Evolutionary conservation across 2,888 invertebrate genomes (phyloP).

Genomic region (Pristionchus exspectatus): DNA sequence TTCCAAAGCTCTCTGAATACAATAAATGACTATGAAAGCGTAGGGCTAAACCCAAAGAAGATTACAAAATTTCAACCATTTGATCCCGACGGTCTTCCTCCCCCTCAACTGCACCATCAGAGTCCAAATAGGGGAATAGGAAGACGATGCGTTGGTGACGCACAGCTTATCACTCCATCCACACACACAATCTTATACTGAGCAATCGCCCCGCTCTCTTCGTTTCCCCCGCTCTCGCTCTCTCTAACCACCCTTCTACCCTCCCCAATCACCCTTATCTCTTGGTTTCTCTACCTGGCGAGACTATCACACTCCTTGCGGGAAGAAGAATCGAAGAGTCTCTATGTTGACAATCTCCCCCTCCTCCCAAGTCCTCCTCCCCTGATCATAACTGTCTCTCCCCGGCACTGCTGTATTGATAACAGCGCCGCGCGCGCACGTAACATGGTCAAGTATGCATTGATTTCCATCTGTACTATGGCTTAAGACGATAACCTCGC

Average conservation of each 20-base stretch:
- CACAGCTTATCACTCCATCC: slow-evolving; percentile 39
- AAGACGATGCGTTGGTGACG: not conserved
- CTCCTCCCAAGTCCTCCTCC: not conserved
- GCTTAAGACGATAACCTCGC: not conserved
- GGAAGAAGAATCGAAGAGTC: not conserved
- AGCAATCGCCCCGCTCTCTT: not conserved
- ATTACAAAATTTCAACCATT: not conserved
- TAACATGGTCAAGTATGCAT: not conserved
- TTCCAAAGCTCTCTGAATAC: too few relatives aligned
- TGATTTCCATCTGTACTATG: not conserved
- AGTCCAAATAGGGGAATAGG: slow-evolving; percentile 28
- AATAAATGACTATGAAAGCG: not conserved
- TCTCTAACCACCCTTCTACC: not conserved
- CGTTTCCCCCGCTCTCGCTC: slow-evolving; percentile 9
- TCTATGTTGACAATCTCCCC: slow-evolving; percentile 27
- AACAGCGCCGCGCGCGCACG: not conserved
- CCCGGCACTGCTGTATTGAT: slow-evolving; percentile 16
- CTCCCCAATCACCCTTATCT: not conserved
- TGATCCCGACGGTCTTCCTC: not conserved
- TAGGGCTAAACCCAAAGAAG: not conserved
- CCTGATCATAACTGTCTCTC: not conserved
- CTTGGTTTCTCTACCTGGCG: not conserved
- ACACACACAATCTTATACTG: not conserved
- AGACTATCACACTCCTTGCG: not conserved
- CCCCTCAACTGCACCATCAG: not conserved